Evolutionary conservation across 37 sponge, comb jelly and placozoan species (phyloP), one percentile per base, ranked within the genome.

Genomic region (Theonella swinhoei): DNA sequence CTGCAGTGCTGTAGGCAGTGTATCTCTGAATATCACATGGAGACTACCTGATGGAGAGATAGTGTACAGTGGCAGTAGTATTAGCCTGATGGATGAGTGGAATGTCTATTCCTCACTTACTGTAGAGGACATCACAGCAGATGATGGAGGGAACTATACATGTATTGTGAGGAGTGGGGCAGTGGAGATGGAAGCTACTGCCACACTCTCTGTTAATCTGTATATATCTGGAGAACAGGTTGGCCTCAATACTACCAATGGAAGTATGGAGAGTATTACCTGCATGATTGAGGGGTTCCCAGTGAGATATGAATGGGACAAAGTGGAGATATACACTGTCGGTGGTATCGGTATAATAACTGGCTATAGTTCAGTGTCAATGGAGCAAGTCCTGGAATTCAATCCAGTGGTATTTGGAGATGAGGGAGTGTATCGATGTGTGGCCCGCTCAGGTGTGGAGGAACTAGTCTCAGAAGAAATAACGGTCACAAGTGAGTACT

Each of bases 121-220:
- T 25, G 30, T 83, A 0, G 4, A 30, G 29, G 4, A 76, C 36
- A 61, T 61, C 7, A 59, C 32, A 25, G 61, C 77, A 32, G 29
- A 3, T 1, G 70, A 86, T 76, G 85, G 82, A 22, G 91, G 91
- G 23, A 33, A 3, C 9, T 91, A 91, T 42, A 70, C 9, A 2
- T 91, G 85, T 77, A 39, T 32, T 31, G 85, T 77, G 5, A 69
- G 19, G 24, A 85, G 77, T 68, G 85, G 31, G n/a, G 85, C 85
- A 41, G 85, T 78, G 26, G 22, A 23, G 4, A 72, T 28, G 11
- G n/a, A 22, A 28, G 69, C 39, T 23, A 43, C 39, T 4, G 42
- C 60, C 23, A n/a, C 30, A 1, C 71, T 80, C 7, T 42, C n/a
- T 24, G 81, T 80, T 0, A 1, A 36, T 1, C 81, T 68, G 4